Evolutionary conservation across 2,888 invertebrate genomes (phyloP).

Genomic region (Ophioninae sp.): DNA sequence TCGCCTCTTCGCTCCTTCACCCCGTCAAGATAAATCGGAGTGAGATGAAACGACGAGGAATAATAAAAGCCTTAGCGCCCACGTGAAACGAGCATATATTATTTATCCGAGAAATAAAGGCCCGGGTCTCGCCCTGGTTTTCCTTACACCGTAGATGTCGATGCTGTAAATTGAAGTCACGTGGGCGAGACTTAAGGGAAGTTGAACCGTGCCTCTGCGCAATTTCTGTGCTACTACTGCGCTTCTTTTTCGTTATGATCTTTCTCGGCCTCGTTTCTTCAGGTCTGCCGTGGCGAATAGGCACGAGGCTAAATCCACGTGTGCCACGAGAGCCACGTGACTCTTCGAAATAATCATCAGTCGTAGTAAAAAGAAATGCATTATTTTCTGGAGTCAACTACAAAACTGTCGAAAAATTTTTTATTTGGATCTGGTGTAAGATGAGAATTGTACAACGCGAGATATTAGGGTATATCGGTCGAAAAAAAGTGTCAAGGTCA

Average conservation of each 20-base stretch:
- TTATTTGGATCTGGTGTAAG: too few species aligned
- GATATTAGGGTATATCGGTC: too few species aligned
- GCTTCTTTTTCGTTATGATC: conserved; percentile 21
- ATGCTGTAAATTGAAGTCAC: conserved; percentile 68
- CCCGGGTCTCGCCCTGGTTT: conserved; percentile 44
- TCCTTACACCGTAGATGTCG: conserved; percentile 63
- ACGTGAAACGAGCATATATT: conserved; percentile 53
- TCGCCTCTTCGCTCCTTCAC: conserved; percentile 15
- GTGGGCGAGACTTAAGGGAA: conserved; percentile 66
- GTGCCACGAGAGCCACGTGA: conserved; percentile 30
- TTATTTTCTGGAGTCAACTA: too few species aligned
- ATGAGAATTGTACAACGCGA: too few species aligned
- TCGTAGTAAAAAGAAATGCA: too few species aligned
- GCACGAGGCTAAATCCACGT: conserved; percentile 48
- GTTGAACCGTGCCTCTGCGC: conserved; percentile 37
- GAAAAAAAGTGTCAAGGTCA: too few species aligned
- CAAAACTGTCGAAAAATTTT: too few species aligned
- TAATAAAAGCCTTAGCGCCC: conserved; percentile 52
- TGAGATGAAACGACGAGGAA: conserved; percentile 26
- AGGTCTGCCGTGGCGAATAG: neutral
- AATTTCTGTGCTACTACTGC: conserved; percentile 52
- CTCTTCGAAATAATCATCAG: too few species aligned
- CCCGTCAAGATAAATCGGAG: conserved; percentile 42
- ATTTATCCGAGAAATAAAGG: conserved; percentile 60
- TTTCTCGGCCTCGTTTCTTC: conserved; percentile 33